phyloP scores from a whole-genome alignment of 2,113 vertebrate species.

The Delphinapterus leucas region DNA sequence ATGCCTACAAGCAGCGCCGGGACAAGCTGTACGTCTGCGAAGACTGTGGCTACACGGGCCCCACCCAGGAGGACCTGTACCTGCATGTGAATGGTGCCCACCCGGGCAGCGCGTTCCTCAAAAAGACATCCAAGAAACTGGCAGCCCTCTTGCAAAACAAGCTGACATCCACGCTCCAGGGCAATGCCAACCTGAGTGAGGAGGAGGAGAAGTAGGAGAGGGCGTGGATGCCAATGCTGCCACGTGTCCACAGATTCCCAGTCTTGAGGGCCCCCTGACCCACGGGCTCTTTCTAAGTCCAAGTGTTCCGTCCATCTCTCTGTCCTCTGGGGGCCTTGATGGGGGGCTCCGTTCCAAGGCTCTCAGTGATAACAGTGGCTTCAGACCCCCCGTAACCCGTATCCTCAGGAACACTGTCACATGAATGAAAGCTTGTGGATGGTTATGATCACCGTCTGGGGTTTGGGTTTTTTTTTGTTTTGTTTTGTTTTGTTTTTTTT shows the following conservation, averaged over 20 bases:
- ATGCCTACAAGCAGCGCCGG: constrained; percentile 88
- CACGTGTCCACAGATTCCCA: constrained; percentile 57
- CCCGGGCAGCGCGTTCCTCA: constrained; percentile 83
- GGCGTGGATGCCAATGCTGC: neutral
- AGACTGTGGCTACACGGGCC: constrained; percentile 89
- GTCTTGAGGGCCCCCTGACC: neutral
- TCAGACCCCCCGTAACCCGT: neutral
- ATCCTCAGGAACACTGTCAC: neutral
- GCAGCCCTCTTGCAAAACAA: constrained; percentile 84
- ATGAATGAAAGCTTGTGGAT: neutral
- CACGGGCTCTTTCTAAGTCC: neutral
- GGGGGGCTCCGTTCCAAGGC: neutral
- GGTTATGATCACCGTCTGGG: neutral
- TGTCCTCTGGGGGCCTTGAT: neutral
- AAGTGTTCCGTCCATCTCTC: neutral
- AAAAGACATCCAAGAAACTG: constrained; percentile 89
- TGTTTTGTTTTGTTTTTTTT: neutral
- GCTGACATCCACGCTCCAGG: constrained; percentile 78
- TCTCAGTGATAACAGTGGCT: neutral
- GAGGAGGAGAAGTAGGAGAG: constrained; percentile 59
- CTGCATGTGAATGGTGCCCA: constrained; percentile 84
- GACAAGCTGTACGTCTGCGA: constrained; percentile 90
- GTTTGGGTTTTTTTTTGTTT: neutral
- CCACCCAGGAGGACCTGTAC: constrained; percentile 87
- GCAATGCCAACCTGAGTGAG: constrained; percentile 58